A percentile compares a stretch with the other conserved stretches of the same genome.
phyloP scores from a whole-genome alignment of 2,797 vertebrate species.

The Iguana delicatissima region DNA sequence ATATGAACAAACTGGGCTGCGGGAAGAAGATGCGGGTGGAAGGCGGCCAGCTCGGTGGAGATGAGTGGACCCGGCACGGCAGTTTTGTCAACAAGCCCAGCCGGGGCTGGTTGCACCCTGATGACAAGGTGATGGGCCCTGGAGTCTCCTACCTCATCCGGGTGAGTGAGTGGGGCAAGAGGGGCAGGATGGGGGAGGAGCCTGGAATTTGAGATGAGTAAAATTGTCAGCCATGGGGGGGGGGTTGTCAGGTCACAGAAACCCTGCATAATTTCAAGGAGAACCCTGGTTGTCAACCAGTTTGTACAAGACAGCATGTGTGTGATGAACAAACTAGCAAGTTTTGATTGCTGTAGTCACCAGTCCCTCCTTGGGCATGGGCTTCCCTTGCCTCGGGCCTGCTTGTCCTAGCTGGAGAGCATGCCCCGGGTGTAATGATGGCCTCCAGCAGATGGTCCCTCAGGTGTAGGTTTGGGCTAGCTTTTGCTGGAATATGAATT shows the following conservation, averaged over 20 bases:
- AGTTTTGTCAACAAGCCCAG: slow-evolving; percentile 98
- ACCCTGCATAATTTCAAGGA: neutral
- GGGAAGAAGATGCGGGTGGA: slow-evolving; percentile 96
- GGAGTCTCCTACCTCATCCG: slow-evolving; percentile 96
- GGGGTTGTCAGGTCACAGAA: too few species aligned
- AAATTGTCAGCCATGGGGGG: too few species aligned
- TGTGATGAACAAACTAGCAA: too few species aligned
- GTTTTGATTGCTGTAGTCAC: neutral
- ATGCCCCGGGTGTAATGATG: neutral
- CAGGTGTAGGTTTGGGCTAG: neutral
- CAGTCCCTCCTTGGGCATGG: too few species aligned
- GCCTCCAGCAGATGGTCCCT: neutral
- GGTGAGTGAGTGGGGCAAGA: slow-evolving; percentile 81
- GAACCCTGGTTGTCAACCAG: neutral
- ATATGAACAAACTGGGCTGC: slow-evolving; percentile 98
- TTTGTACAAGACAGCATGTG: neutral
- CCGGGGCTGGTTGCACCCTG: slow-evolving; percentile 96
- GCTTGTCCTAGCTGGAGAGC: too few species aligned
- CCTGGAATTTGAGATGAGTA: neutral
- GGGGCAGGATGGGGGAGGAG: slow-evolving; percentile 6
- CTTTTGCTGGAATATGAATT: neutral
- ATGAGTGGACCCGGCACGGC: slow-evolving; percentile 98
- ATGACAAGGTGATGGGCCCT: slow-evolving; percentile 92
- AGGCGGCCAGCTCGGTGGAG: slow-evolving; percentile 96
- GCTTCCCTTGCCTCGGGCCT: neutral